Conservation (phyloP, 2,888 invertebrate species). For the Temnothorax ravouxi region DNA sequence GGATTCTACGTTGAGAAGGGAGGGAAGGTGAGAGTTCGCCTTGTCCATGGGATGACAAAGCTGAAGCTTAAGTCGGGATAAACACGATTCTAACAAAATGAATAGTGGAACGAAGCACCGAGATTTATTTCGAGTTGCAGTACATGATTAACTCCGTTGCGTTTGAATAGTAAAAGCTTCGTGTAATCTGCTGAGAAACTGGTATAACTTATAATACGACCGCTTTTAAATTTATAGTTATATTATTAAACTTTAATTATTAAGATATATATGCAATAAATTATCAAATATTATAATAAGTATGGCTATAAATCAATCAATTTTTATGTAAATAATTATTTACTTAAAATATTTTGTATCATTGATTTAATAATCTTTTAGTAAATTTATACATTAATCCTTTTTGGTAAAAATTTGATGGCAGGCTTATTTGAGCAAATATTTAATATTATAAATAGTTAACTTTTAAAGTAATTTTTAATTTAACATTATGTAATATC, state of each 20-base stretch:
- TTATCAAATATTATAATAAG: neutral
- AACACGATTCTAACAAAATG: conserved; percentile 37
- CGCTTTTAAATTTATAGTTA: neutral
- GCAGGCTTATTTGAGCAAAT: neutral
- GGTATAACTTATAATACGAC: neutral
- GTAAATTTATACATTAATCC: no score
- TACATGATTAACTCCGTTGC: conserved; percentile 37
- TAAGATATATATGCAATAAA: neutral
- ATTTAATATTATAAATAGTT: neutral
- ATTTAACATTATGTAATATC: neutral
- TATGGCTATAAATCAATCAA: neutral
- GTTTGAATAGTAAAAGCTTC: conserved; percentile 25
- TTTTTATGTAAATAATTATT: conserved; percentile 1
- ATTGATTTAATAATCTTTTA: no score
- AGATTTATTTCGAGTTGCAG: conserved; percentile 42
- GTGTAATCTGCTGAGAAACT: conserved; percentile 2
- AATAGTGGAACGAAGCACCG: conserved; percentile 38
- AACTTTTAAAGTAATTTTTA: neutral
- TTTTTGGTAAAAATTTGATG: neutral
- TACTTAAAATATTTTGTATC: neutral
- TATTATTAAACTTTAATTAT: neutral
- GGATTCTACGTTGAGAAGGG: neutral
- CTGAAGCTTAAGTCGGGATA: conserved; percentile 52
- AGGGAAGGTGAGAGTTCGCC: conserved; percentile 17
- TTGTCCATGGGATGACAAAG: conserved; percentile 43